These are phyloP conservation scores for Hirudinaria manillensis DNA, from an alignment of 2,888 invertebrate species.

Conservation along the genomic window DNA sequence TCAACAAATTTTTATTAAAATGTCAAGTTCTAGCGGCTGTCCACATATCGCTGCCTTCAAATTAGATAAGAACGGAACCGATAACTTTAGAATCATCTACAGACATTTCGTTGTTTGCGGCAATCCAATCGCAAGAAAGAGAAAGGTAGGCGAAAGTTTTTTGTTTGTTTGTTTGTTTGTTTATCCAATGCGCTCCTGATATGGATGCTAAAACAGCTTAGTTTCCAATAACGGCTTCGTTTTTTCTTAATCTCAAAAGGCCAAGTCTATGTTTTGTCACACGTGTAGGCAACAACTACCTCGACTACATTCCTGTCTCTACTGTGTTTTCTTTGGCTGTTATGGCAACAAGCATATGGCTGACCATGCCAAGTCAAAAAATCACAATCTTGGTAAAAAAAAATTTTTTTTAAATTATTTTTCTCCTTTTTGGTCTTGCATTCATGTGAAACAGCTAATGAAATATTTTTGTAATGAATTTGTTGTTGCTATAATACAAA, in stretches of 20 bases:
- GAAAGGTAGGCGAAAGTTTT: constrained; percentile 64
- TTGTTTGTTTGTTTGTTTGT: not conserved
- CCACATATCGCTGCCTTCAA: constrained; percentile 74
- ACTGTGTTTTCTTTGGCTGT: constrained; percentile 90
- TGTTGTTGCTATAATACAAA: not conserved
- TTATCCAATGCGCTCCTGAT: not conserved
- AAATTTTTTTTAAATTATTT: constrained; percentile 29
- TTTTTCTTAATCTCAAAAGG: constrained; percentile 56
- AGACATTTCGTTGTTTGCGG: constrained; percentile 74
- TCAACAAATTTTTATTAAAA: not conserved
- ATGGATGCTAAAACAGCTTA: not conserved
- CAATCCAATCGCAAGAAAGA: constrained; percentile 70
- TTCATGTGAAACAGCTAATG: not conserved
- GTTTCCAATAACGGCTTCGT: not conserved
- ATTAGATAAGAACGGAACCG: constrained; percentile 65
- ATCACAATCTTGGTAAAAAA: constrained; percentile 71
- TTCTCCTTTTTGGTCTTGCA: not conserved
- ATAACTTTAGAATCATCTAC: constrained; percentile 73
- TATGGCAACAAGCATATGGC: constrained; percentile 71
- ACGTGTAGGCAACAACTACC: constrained; percentile 67
- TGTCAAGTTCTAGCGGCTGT: constrained; percentile 62
- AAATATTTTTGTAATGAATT: constrained; percentile 14
- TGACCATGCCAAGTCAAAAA: constrained; percentile 73
- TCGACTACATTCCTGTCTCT: constrained; percentile 60
- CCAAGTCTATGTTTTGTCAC: constrained; percentile 73